A percentile compares a stretch with the other conserved stretches of the same genome.
Evolutionary conservation across 2,113 vertebrate species (phyloP).

Genomic region (Thryonomys swinderianus): DNA sequence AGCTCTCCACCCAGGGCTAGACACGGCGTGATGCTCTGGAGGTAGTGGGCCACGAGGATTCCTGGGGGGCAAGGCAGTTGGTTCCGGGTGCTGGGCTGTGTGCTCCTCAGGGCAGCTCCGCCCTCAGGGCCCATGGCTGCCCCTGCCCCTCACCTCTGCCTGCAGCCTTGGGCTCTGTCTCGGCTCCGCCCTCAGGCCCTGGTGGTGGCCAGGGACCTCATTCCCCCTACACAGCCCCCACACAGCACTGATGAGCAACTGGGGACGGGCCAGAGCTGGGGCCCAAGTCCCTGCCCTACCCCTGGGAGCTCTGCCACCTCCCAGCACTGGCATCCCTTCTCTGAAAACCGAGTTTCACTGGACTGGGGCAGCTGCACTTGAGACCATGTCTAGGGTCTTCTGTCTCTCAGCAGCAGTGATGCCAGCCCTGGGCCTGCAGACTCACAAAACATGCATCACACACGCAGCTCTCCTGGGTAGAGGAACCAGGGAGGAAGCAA

Average conservation of each 20-base stretch:
- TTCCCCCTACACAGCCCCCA: fast-evolving
- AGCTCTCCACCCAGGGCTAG: constrained; percentile 93
- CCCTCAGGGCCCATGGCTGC: fast-evolving
- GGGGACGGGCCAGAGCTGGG: background rate
- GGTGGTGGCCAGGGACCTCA: background rate
- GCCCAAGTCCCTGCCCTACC: background rate
- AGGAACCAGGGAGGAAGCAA: background rate
- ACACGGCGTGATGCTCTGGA: constrained; percentile 91
- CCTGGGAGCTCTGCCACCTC: fast-evolving
- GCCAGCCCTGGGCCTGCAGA: background rate
- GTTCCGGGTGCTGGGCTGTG: background rate
- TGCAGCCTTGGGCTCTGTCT: background rate
- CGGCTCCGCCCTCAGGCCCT: background rate
- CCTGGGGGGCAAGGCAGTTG: constrained; percentile 81
- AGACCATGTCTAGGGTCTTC: too few relatives aligned
- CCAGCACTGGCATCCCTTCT: background rate
- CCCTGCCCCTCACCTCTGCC: background rate
- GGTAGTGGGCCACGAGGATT: constrained; percentile 92
- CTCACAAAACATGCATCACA: background rate
- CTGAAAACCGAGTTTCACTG: background rate
- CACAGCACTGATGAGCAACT: too few relatives aligned
- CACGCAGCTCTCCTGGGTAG: background rate
- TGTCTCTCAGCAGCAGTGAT: background rate
- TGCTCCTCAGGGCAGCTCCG: too few relatives aligned
- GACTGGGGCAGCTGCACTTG: fast-evolving